These are phyloP conservation scores for Elysia chlorotica DNA, from an alignment of 1,140 invertebrate genomes.

Conservation along the genomic window DNA sequence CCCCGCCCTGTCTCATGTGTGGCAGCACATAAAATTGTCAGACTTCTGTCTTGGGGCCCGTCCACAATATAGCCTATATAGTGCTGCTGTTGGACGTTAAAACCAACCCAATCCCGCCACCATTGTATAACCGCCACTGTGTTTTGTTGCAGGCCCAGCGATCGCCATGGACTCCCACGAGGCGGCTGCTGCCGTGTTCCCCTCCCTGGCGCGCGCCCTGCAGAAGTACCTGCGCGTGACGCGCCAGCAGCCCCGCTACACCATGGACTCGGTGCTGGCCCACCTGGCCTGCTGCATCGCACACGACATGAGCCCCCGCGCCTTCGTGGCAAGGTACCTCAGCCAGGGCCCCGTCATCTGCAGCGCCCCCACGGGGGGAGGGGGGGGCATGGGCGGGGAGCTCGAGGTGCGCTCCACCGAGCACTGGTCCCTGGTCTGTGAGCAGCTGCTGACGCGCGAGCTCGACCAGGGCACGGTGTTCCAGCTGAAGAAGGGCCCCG, in stretches of 20 bases:
- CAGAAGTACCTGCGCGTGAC: slow-evolving; percentile 96
- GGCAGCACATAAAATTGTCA: too few species aligned
- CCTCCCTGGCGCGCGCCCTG: slow-evolving; percentile 89
- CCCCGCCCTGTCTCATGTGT: too few species aligned
- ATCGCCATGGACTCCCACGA: slow-evolving; percentile 88
- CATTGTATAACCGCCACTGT: too few species aligned
- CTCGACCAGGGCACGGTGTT: slow-evolving; percentile 79
- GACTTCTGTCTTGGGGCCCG: too few species aligned
- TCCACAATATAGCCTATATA: too few species aligned
- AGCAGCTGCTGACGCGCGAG: slow-evolving; percentile 83
- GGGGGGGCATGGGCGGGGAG: too few species aligned
- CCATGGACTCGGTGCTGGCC: slow-evolving; percentile 85
- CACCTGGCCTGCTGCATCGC: slow-evolving; percentile 89
- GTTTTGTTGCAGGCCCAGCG: slow-evolving; percentile 66
- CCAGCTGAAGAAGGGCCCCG: slow-evolving; percentile 90
- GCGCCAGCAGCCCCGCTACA: slow-evolving; percentile 91
- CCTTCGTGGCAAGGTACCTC: slow-evolving; percentile 78
- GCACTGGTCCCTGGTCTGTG: slow-evolving; percentile 92
- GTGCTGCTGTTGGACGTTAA: too few species aligned
- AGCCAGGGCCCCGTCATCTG: slow-evolving; percentile 62
- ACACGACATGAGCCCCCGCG: slow-evolving; percentile 89
- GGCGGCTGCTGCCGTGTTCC: slow-evolving; percentile 96
- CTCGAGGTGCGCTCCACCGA: slow-evolving; percentile 42
- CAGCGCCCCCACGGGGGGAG: slow-evolving; percentile 45
- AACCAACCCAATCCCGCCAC: too few species aligned